Conservation (phyloP, 2,113 vertebrate genomes). For the Brachirus orientalis region DNA sequence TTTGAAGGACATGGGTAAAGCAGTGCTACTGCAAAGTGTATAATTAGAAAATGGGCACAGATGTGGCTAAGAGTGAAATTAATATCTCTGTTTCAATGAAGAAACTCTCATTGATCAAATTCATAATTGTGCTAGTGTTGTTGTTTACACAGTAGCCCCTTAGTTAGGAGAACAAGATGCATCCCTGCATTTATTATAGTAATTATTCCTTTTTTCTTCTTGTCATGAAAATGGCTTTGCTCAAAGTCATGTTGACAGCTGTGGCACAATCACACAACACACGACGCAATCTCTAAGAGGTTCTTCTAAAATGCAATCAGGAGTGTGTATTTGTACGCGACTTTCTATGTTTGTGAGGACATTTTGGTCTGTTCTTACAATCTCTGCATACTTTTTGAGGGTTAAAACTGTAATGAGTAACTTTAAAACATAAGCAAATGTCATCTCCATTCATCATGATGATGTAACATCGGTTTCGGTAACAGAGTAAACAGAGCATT, state of each 20-base stretch:
- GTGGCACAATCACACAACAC: not conserved
- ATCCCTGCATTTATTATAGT: not conserved
- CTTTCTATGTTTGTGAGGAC: no score
- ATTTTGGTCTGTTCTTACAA: not conserved
- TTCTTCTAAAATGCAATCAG: not conserved
- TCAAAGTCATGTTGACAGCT: constrained; percentile 20
- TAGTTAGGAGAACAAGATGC: constrained; percentile 1
- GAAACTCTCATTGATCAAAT: constrained; percentile 11
- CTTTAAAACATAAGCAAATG: no score
- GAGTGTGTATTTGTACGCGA: not conserved
- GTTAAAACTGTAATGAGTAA: no score
- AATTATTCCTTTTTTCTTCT: constrained; percentile 16
- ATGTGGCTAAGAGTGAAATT: not conserved
- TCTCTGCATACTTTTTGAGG: no score
- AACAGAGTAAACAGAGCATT: not conserved
- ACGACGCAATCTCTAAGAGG: no score
- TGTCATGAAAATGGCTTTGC: constrained; percentile 5
- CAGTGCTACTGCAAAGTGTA: not conserved
- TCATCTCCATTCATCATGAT: no score
- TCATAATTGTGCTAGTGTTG: not conserved
- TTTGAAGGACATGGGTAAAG: no score
- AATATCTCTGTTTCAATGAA: constrained; percentile 10
- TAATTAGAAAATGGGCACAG: not conserved
- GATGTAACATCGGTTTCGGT: no score
- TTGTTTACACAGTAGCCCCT: constrained; percentile 7